These are phyloP conservation scores for Leptopilina drosophilae DNA, from an alignment of 2,888 invertebrate species.

Conservation along the genomic window DNA sequence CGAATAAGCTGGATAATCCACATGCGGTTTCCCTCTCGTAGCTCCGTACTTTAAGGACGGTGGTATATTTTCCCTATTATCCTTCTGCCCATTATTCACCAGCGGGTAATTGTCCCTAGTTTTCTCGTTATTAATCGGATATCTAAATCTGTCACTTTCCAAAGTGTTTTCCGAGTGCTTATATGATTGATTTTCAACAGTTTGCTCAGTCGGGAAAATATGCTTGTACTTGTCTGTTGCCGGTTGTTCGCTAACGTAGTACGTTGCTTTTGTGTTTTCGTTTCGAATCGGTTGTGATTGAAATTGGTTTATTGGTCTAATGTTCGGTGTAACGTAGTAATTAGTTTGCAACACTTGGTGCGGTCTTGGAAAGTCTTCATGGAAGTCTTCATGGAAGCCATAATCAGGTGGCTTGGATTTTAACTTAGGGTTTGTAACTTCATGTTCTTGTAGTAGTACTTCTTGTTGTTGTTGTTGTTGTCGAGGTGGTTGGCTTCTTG, in stretches of 20 bases:
- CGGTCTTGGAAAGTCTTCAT: conserved; percentile 59
- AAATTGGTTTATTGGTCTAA: conserved; percentile 51
- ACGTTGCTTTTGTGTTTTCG: conserved; percentile 57
- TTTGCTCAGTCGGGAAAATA: conserved; percentile 48
- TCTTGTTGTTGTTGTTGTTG: conserved; percentile 45
- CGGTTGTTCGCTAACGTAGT: conserved; percentile 67
- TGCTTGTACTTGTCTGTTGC: conserved; percentile 61
- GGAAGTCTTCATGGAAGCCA: conserved; percentile 54
- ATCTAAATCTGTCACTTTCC: conserved; percentile 60
- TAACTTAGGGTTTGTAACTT: background rate
- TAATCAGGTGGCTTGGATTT: conserved; percentile 46
- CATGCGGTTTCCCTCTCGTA: conserved; percentile 82
- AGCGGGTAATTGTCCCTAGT: conserved; percentile 57
- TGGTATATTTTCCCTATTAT: conserved; percentile 54
- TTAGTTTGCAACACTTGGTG: conserved; percentile 67
- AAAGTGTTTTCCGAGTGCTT: conserved; percentile 62
- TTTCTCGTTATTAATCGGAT: conserved; percentile 60
- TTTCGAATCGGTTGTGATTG: conserved; percentile 45
- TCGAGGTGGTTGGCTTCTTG: conserved; percentile 69
- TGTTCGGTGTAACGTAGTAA: conserved; percentile 66
- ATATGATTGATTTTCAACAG: conserved; percentile 60
- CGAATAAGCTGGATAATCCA: conserved; percentile 89
- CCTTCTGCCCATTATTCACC: conserved; percentile 53
- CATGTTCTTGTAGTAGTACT: background rate
- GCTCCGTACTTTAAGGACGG: conserved; percentile 70